phyloP scores from a whole-genome alignment of 2,797 vertebrate species.

The Podargus strigoides region DNA sequence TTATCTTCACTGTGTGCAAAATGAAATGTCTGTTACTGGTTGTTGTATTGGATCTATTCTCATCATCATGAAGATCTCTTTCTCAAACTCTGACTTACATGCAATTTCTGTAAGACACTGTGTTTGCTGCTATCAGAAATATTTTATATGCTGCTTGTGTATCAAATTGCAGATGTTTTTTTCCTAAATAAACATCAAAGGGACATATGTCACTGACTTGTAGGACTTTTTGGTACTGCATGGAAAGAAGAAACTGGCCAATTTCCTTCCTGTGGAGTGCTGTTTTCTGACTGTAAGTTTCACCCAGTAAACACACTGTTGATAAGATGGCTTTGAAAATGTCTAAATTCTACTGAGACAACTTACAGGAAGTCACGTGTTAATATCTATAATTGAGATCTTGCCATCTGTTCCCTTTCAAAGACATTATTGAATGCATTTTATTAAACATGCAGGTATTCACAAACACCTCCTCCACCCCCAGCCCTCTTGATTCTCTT shows the following conservation, averaged over 20 bases:
- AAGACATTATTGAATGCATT: neutral
- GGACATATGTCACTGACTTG: neutral
- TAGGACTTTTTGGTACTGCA: neutral
- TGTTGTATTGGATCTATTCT: neutral
- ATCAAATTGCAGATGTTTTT: neutral
- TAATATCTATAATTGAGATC: neutral
- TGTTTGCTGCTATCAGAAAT: neutral
- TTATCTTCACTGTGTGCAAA: neutral
- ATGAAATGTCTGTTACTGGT: neutral
- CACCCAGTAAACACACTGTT: neutral
- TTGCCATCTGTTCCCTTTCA: neutral
- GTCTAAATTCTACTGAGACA: neutral
- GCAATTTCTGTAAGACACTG: neutral
- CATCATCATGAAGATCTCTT: neutral
- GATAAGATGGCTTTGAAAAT: neutral
- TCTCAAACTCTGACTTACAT: neutral
- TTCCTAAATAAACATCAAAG: neutral
- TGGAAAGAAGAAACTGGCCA: neutral
- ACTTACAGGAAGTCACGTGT: neutral
- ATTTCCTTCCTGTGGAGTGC: neutral
- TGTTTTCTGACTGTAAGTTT: neutral
- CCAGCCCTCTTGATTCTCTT: neutral
- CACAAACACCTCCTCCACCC: neutral
- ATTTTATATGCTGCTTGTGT: neutral
- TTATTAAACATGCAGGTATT: neutral